Evolutionary conservation across 2,797 vertebrate species (phyloP), one percentile per base, ranked within the genome.

Genomic region (Chrysocyon brachyurus): DNA sequence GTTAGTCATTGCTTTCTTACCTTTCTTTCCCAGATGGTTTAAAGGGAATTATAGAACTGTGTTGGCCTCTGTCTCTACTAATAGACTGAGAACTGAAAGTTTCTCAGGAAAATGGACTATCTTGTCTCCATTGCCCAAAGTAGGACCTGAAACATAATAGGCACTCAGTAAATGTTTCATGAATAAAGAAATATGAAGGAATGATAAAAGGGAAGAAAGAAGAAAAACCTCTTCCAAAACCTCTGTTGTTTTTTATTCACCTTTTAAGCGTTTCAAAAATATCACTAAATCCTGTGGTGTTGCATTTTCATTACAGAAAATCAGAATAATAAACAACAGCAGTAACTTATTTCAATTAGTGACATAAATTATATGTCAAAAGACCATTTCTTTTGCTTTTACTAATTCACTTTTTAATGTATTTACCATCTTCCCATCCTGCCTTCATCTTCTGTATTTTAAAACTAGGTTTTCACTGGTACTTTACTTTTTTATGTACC

Each of bases 231-330:
- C 33, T 85, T 86, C 40, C 6, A 59, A 84, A 88, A 73, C 28
- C 21, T 59, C 14, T 79, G 0, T 75, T 46, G 64, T 89, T 46
- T 88, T 21, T 75, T 52, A 68, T 59, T 82, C 79, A 40, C 31
- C 26, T 77, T 57, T 49, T 17, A 96, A 79, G 81, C 40, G 52
- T 61, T 93, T 95, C 7, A 54, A 6, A 87, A 95, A 81, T 14
- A 64, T 89, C 66, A 46, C n/a, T 40, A 15, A 84, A 90, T 26
- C 59, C 21, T 72, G 8, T 79, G 16, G 12, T 93, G 33, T 22
- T 94, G n/a, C 63, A 33, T 91, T 89, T 87, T 87, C 24, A 33
- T 68, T 86, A 7, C 5, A 87, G 33, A 83, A 95, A 56, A 75
- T 54, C 40, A 90, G 31, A 10, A n/a, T 46, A 59, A 24, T 94